Evolutionary conservation across 2,888 invertebrate genomes (phyloP).

Genomic region (Arctia plantaginis): DNA sequence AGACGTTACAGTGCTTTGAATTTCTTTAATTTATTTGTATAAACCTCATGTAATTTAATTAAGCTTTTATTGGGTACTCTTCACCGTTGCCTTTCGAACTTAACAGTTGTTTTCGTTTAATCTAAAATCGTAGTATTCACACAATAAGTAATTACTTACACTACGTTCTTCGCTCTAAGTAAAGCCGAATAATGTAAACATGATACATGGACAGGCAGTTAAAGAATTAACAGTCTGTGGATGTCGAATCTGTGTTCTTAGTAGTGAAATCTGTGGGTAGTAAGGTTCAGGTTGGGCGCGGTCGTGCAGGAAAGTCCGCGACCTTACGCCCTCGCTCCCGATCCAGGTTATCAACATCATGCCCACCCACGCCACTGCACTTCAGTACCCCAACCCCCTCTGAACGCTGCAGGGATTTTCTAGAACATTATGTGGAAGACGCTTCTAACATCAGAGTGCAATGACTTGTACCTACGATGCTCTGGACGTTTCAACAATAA

Average conservation of each 20-base stretch:
- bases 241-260: constrained; percentile 46
- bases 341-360: constrained; percentile 84
- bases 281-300: constrained; percentile 72
- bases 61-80: neutral
- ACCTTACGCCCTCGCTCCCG: constrained; percentile 82
- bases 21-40: neutral
- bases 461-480: constrained; percentile 69
- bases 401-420: constrained; percentile 78
- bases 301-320: constrained; percentile 79
- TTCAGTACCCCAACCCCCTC: constrained; percentile 56
- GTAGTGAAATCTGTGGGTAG: constrained; percentile 60
- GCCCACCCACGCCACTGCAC: constrained; percentile 60
- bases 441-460: constrained; percentile 76
- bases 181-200: neutral
- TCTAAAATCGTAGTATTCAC: neutral
- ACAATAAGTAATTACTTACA: neutral
- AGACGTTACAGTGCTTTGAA: constrained; percentile 55
- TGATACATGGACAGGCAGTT: neutral
- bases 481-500: constrained; percentile 40
- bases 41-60: neutral
- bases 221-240: constrained; percentile 33
- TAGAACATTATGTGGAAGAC: constrained; percentile 79
- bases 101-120: neutral
- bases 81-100: neutral
- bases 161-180: neutral